Evolutionary conservation across 2,888 invertebrate species (phyloP).

Genomic region (Colletes collaris): DNA sequence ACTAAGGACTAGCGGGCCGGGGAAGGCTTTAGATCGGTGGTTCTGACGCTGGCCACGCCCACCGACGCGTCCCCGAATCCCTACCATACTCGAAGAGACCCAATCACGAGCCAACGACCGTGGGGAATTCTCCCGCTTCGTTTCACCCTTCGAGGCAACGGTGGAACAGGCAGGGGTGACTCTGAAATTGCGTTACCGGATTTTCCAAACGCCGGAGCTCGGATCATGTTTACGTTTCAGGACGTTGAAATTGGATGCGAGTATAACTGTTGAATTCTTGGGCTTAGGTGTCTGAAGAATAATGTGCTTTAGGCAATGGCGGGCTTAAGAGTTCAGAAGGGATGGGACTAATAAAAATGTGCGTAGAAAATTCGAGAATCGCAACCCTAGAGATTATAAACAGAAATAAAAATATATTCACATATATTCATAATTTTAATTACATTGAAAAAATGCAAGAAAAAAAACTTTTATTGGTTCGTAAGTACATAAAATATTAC

Average conservation of each 20-base stretch:
- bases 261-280: background rate
- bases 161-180: background rate
- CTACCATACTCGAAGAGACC: background rate
- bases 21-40: conserved; percentile 13
- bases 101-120: conserved; percentile 13
- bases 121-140: no score
- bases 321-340: no score
- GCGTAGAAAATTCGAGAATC: no score
- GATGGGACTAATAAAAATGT: no score
- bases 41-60: conserved; percentile 44
- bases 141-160: no score
- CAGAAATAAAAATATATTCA: no score
- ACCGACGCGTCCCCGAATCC: conserved; percentile 26
- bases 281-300: background rate
- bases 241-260: background rate
- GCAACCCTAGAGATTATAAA: no score
- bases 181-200: conserved; percentile 18
- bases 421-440: no score
- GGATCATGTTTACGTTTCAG: conserved; percentile 1
- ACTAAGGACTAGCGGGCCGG: conserved; percentile 67
- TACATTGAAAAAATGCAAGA: no score
- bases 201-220: background rate
- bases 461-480: no score
- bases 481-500: no score
- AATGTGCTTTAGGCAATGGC: no score